phyloP scores from a whole-genome alignment of 1,140 invertebrate species.

The Prorops nasuta region DNA sequence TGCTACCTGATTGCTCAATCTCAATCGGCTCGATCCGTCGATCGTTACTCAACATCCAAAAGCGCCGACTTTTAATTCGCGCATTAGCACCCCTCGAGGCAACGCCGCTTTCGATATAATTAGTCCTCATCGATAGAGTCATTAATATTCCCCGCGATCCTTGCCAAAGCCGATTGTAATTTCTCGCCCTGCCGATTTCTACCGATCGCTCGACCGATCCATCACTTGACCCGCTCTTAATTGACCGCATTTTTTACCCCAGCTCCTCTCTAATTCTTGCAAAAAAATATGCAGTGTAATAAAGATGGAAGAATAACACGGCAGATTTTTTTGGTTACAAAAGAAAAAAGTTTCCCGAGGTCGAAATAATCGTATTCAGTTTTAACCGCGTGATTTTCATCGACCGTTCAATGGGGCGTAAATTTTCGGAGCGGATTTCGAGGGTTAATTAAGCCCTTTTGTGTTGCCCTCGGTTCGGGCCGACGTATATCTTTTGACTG shows the following conservation, averaged over 20 bases:
- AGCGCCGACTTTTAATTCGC: constrained; percentile 35
- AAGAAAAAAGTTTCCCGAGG: too few relatives aligned
- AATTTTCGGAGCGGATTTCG: too few relatives aligned
- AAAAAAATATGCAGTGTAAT: too few relatives aligned
- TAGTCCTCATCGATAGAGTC: constrained; percentile 31
- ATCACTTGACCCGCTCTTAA: constrained; percentile 10
- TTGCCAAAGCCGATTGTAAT: too few relatives aligned
- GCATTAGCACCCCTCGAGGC: constrained; percentile 28
- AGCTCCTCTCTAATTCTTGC: too few relatives aligned
- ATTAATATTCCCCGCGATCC: constrained; percentile 39
- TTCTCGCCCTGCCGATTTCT: constrained; percentile 13
- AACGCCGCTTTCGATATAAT: too few relatives aligned
- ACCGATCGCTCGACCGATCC: constrained; percentile 2
- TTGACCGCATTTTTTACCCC: constrained; percentile 3
- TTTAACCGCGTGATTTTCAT: too few relatives aligned
- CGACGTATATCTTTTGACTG: constrained; percentile 21
- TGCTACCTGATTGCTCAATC: constrained; percentile 42
- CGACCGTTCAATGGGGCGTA: too few relatives aligned
- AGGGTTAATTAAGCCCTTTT: too few relatives aligned
- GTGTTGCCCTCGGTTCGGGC: constrained; percentile 24
- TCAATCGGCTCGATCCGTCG: constrained; percentile 25
- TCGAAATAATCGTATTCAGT: too few relatives aligned
- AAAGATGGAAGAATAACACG: too few relatives aligned
- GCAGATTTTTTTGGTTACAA: too few relatives aligned
- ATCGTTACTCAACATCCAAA: constrained; percentile 40